Base-by-base conservation (phyloP, 2,113 vertebrate genomes). In the Haemorhous mexicanus region DNA sequence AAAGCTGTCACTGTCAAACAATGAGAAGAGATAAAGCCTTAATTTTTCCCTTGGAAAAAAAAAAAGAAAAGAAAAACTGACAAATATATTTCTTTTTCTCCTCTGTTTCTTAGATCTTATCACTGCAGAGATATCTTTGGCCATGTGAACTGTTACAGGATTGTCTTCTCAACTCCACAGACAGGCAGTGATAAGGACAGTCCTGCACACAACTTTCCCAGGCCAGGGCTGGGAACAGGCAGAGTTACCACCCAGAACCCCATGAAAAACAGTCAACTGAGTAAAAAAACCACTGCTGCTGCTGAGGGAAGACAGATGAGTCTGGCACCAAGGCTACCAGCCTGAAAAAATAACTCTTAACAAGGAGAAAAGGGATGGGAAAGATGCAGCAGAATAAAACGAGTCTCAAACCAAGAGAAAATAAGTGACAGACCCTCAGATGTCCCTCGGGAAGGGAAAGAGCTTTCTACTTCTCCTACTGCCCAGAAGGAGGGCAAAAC, bases 61-160 rank as follows among this genome's bases (percentile, higher is more conserved):
- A 30, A 2, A 22, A 43, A 68, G 32, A 2, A 11, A n/a, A 27
- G 1, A 16, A 44, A 70, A 41, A 2, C 2, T 1, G 7, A 56
- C 23, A 89, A 58, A 49, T 66, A 58, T 9, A 66, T 91, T 95
- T 83, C 7, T 73, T 88, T 92, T 93, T 43, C 72, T 88, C 35
- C n/a, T 59, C 59, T 4, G 6, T 64, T 94, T 68, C 85, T 79
- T 64, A 91, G 84, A 69, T 93, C 46, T 88, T 95, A 95, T 90
- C 72, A 0, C 59, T 49, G 35, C 67, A 82, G 50, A 69, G 84
- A 55, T 94, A 91, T 93, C 81, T 94, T 37, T 53, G 84, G 24
- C 77, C 41, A 91, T 76, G 84, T 87, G 81, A 95, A 94, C 83
- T 70, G 50, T 55, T 55, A 33, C 62, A 83, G 66, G 3, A 73